phyloP scores from a whole-genome alignment of 2,888 invertebrate genomes.

The Archaeoteleia sp. region DNA sequence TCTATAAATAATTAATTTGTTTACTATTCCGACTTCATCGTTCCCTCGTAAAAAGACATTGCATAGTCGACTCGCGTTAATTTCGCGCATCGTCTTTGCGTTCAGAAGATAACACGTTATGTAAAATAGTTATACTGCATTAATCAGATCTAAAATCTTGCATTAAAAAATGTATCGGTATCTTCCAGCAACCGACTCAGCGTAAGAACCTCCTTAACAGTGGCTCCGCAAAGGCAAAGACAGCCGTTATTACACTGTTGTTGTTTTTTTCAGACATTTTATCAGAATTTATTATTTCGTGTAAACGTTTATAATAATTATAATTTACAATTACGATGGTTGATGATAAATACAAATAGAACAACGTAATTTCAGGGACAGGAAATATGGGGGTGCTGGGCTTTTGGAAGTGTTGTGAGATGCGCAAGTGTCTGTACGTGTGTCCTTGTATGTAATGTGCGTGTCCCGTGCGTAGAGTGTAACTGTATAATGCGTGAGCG shows the following conservation, averaged over 20 bases:
- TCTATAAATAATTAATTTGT: too few species aligned
- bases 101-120: too few species aligned
- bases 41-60: too few species aligned
- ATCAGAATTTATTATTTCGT: constrained; percentile 76
- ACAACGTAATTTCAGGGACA: constrained; percentile 70
- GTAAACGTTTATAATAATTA: constrained; percentile 75
- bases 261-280: constrained; percentile 72
- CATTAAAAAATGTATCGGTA: too few species aligned
- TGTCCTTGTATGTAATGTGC: constrained; percentile 18
- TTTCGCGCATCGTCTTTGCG: too few species aligned
- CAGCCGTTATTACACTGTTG: constrained; percentile 7
- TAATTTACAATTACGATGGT: constrained; percentile 75
- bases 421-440: constrained; percentile 23
- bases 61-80: too few species aligned
- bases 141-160: too few species aligned
- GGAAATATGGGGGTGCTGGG: constrained; percentile 54
- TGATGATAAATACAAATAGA: constrained; percentile 75
- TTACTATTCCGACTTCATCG: too few species aligned
- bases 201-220: too few species aligned
- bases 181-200: too few species aligned
- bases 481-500: too few species aligned
- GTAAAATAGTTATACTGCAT: too few species aligned
- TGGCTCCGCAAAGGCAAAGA: constrained; percentile 22
- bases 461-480: constrained; percentile 32
- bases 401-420: constrained; percentile 38